Percentiles rank a stretch among this genome's conserved stretches.
These are phyloP conservation scores for Subanguina moxae DNA, from an alignment of 1,140 invertebrate genomes.

Conservation along the genomic window DNA sequence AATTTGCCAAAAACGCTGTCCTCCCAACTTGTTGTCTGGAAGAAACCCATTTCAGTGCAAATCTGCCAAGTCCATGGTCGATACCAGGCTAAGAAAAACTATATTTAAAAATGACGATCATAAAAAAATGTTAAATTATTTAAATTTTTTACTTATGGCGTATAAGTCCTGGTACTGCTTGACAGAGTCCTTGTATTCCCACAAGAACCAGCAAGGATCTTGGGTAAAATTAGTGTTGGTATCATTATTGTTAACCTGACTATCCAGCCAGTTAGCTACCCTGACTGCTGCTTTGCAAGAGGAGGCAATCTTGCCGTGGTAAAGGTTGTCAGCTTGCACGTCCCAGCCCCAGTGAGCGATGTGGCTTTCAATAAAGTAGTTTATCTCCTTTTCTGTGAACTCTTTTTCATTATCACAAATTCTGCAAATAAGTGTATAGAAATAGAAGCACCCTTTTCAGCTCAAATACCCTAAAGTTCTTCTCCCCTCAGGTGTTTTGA, in stretches of 20 bases:
- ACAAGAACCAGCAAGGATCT: no score
- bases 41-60: slow-evolving; percentile 17
- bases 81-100: slow-evolving; percentile 7
- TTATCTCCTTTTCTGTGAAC: neutral
- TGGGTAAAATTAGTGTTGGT: no score
- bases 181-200: no score
- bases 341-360: neutral
- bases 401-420: no score
- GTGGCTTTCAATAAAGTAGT: slow-evolving; percentile 1
- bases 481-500: neutral
- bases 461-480: neutral
- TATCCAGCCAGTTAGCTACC: no score
- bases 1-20: neutral
- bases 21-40: slow-evolving; percentile 7
- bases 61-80: slow-evolving; percentile 9
- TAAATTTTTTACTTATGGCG: no score
- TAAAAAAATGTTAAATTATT: no score
- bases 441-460: no score
- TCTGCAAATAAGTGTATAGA: no score
- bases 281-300: neutral
- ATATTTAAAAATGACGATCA: no score
- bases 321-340: neutral
- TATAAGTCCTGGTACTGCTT: no score
- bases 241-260: no score
- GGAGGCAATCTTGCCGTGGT: neutral